These are phyloP conservation scores for Branchipolynoe longqiensis DNA, from an alignment of 2,888 invertebrate genomes.

Conservation along the genomic window DNA sequence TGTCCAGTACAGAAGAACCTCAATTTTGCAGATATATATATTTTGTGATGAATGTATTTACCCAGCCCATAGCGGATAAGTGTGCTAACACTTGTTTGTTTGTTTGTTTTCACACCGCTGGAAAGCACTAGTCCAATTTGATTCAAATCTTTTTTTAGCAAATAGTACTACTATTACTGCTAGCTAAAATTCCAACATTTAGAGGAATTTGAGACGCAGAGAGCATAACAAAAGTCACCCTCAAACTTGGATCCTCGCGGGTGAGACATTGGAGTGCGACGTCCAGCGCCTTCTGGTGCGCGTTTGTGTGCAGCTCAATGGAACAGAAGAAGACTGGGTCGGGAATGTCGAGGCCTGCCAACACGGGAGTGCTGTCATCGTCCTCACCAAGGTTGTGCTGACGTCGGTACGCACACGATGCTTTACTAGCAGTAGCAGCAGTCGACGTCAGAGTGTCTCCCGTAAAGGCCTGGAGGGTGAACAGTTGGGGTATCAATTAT, in stretches of 20 bases:
- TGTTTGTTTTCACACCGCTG: no score
- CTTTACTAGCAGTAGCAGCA: conserved; percentile 67
- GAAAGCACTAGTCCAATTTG: no score
- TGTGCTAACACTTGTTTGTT: no score
- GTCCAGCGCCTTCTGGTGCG: conserved; percentile 89
- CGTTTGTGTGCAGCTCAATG: conserved; percentile 93
- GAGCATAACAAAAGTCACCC: conserved; percentile 8
- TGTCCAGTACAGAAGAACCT: no score
- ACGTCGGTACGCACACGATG: conserved; percentile 60
- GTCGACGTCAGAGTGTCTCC: conserved; percentile 83
- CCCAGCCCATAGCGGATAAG: no score
- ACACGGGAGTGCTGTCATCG: conserved; percentile 68
- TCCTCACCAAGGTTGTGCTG: conserved; percentile 34
- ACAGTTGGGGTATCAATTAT: no score
- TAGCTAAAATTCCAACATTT: no score
- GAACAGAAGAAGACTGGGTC: conserved; percentile 98
- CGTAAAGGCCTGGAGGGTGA: conserved; percentile 83
- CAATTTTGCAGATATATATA: no score
- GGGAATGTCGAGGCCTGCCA: conserved; percentile 88
- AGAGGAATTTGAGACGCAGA: neutral
- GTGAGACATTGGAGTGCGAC: conserved; percentile 90
- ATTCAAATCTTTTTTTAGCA: no score
- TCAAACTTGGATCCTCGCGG: conserved; percentile 91
- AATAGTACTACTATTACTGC: no score
- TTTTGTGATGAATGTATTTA: no score